Conservation (phyloP, 35 echinoderm and acorn worm species). For the Lytechinus pictus region DNA sequence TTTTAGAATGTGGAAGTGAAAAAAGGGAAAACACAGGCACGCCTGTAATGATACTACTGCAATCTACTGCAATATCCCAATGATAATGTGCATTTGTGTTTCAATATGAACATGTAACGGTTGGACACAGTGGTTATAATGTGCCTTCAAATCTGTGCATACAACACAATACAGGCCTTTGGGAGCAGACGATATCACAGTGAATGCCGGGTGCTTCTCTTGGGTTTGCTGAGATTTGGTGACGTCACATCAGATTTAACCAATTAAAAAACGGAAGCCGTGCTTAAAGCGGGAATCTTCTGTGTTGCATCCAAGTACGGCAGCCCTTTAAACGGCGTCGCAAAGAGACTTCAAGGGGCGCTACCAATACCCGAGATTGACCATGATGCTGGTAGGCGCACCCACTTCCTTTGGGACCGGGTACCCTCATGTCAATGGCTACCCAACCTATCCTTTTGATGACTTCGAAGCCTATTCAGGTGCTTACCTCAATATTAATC, state of each 20-base stretch:
- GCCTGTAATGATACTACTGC: not conserved
- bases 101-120: not conserved
- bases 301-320: not conserved
- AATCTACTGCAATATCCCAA: not conserved
- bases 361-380: conserved; percentile 14
- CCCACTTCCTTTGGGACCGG: conserved; percentile 36
- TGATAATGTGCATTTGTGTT: not conserved
- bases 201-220: conserved; percentile 26
- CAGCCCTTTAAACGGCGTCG: conserved; percentile 24
- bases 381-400: conserved; percentile 48
- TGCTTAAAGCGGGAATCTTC: not conserved
- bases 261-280: not conserved
- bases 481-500: conserved; percentile 31
- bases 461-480: conserved; percentile 44
- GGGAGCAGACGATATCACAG: conserved; percentile 24
- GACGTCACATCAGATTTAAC: conserved; percentile 3
- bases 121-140: conserved; percentile 13
- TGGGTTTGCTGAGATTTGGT: not conserved
- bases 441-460: conserved; percentile 21
- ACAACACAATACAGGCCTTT: conserved; percentile 32
- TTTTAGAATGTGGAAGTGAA: not conserved
- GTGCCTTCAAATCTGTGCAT: not conserved
- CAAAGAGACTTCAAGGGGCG: not conserved
- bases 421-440: conserved; percentile 29
- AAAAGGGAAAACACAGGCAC: not conserved